A percentile compares a stretch with the other conserved stretches of the same genome.
Conservation (phyloP, 2,888 invertebrate species). For the Junonia oenone region DNA sequence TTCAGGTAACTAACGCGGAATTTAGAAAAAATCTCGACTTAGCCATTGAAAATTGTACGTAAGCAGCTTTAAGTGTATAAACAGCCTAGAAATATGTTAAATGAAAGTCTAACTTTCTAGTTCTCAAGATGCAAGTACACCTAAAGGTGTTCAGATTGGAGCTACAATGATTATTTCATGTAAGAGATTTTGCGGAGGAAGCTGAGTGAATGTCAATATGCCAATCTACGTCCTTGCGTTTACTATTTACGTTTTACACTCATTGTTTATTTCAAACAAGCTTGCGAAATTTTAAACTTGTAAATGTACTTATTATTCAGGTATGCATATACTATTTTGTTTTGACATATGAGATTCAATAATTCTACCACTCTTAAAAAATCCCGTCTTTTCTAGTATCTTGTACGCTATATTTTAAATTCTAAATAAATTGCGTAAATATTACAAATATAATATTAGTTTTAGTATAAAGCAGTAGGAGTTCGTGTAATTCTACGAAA, state of each 20-base stretch:
- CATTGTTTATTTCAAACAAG: constrained; percentile 8
- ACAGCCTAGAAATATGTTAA: background rate
- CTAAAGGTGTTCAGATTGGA: background rate
- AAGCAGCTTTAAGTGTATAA: background rate
- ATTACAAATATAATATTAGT: too few relatives aligned
- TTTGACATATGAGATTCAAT: too few relatives aligned
- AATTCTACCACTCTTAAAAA: too few relatives aligned
- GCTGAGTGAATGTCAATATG: constrained; percentile 15
- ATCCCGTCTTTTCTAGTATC: too few relatives aligned
- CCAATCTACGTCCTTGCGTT: constrained; percentile 12
- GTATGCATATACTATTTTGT: too few relatives aligned
- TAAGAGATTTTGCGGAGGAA: constrained; percentile 4
- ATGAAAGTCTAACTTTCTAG: constrained; percentile 13
- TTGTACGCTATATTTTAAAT: too few relatives aligned
- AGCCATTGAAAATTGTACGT: background rate
- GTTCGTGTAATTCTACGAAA: too few relatives aligned
- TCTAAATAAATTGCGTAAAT: too few relatives aligned
- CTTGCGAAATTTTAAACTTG: background rate
- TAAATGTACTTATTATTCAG: background rate
- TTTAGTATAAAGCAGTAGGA: too few relatives aligned
- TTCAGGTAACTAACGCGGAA: background rate
- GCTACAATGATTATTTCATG: background rate
- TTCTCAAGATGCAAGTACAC: constrained; percentile 1
- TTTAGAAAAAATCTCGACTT: background rate
- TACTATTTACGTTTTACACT: constrained; percentile 8